Evolutionary conservation across 30 jellyfish, hydroid and myxozoan species (phyloP).

Genomic region (Aurelia aurita complex sp. Pacific): DNA sequence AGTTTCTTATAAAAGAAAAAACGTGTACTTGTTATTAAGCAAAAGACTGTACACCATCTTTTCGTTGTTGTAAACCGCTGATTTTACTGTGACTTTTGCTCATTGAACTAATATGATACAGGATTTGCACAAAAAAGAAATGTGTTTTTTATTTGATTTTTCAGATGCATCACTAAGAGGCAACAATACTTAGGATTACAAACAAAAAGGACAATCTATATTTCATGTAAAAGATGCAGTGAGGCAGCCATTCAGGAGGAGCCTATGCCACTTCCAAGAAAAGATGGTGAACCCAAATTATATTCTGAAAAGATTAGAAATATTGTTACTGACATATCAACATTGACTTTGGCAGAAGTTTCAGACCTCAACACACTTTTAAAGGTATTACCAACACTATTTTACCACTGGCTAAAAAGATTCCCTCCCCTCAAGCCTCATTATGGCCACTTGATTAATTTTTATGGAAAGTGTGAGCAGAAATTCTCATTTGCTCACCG

Average conservation of each 20-base stretch:
- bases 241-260: conserved; percentile 26
- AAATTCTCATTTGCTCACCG: too few relatives aligned
- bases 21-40: too few relatives aligned
- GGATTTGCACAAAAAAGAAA: background rate
- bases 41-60: too few relatives aligned
- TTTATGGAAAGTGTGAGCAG: too few relatives aligned
- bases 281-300: conserved; percentile 63
- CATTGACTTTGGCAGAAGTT: conserved; percentile 81
- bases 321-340: conserved; percentile 73
- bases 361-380: conserved; percentile 71
- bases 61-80: too few relatives aligned
- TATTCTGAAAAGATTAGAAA: conserved; percentile 62
- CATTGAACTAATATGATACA: too few relatives aligned
- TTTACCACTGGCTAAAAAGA: too few relatives aligned
- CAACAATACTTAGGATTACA: background rate
- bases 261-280: conserved; percentile 80
- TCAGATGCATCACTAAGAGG: background rate
- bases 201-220: conserved; percentile 9
- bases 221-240: conserved; percentile 33
- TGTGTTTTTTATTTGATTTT: background rate
- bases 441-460: too few relatives aligned
- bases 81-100: too few relatives aligned
- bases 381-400: conserved; percentile 46
- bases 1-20: too few relatives aligned
- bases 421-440: too few relatives aligned